Evolutionary conservation across 2,888 invertebrate genomes (phyloP), one percentile per base, ranked within the genome.

Genomic region (Coenonympha glycerion): DNA sequence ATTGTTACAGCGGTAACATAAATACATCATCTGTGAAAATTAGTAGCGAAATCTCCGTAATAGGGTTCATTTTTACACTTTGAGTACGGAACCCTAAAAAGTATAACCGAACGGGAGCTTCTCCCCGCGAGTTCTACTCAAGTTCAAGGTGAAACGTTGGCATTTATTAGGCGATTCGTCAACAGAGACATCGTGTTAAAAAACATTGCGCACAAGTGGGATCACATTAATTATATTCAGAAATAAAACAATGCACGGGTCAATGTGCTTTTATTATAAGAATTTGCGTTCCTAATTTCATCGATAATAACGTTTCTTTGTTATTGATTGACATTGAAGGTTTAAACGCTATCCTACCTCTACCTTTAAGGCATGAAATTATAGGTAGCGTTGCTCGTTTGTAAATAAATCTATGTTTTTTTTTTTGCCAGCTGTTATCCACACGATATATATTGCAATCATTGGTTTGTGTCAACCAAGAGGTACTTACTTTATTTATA

Each of bases 131-230:
- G 71, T 65, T 74, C 68, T 71, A 72, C 69, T 66, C 76, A 84
- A 80, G 87, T 83, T 88, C 87, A 88, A 86, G 87, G 87, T 66
- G 73, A 77, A 73, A 64, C 87, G 68, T 85, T 87, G 87, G 74
- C 86, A 88, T 88, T 88, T 85, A 74, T 69, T 70, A 68, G 67
- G 61, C 68, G 73, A 83, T 85, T 76, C 81, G 80, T 85, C 84
- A 85, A 80, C 71, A 57, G 45, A 37, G 40, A 42, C 48, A 55
- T 49, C 53, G 52, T 54, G 53, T 59, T 54, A 52, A 58, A 56
- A 53, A 49, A 47, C 46, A 39, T n/a, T 47, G 36, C 47, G 19
- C 31, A 53, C 24, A 19, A 49, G 42, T 47, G 31, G 33, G 47
- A 34, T 45, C 24, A 36, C n/a, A 41, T 34, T 44, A 50, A 51